These are phyloP conservation scores for Machimus atricapillus DNA, from an alignment of 2,888 invertebrate genomes.

Conservation along the genomic window DNA sequence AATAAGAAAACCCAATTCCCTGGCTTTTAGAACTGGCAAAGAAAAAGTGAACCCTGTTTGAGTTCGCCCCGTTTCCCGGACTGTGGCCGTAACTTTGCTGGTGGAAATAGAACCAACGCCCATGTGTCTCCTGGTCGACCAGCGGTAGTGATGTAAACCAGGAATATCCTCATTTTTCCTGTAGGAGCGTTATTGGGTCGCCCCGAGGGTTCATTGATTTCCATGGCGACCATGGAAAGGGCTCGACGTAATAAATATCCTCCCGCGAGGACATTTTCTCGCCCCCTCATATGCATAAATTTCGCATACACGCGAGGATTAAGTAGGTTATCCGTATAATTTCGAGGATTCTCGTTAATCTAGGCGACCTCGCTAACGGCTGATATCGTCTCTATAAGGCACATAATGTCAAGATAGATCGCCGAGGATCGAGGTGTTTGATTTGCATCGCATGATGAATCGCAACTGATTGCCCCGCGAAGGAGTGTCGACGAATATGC, in stretches of 20 bases:
- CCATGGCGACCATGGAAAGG: not conserved
- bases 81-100: not conserved
- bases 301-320: conserved; percentile 13
- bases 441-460: not conserved
- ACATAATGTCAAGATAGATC: not conserved
- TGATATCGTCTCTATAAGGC: not conserved
- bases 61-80: not conserved
- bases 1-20: not conserved
- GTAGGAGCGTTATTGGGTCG: not conserved
- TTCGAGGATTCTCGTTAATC: not conserved
- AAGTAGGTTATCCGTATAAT: conserved; percentile 11
- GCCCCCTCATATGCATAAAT: not conserved
- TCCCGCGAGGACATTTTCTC: not conserved
- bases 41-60: not conserved
- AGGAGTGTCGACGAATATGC: not conserved
- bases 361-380: not conserved
- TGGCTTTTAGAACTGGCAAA: not conserved
- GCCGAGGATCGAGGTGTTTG: not conserved
- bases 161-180: not conserved
- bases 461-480: not conserved
- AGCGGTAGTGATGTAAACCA: not conserved
- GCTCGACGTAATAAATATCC: not conserved
- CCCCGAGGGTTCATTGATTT: not conserved
- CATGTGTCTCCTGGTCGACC: not conserved
- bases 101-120: conserved; percentile 1